Conservation (phyloP, 2,113 vertebrate genomes). For the Talpa occidentalis region DNA sequence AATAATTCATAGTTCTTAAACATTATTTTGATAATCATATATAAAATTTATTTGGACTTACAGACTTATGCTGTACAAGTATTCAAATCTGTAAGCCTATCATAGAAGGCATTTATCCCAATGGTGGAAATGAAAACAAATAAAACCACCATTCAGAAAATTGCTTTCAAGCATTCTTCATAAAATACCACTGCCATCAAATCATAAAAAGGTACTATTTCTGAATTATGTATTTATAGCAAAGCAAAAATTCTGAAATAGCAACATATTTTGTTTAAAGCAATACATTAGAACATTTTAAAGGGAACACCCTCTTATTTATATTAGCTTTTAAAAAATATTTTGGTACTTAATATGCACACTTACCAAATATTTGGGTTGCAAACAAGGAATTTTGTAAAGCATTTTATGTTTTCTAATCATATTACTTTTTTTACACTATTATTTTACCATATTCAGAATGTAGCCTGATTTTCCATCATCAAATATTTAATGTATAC, state of each 20-base stretch:
- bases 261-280: neutral
- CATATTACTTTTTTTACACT: neutral
- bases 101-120: neutral
- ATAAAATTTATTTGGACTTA: neutral
- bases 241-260: constrained; percentile 40
- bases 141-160: neutral
- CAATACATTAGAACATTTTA: neutral
- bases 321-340: neutral
- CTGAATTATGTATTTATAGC: neutral
- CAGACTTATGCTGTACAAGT: neutral
- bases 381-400: constrained; percentile 7
- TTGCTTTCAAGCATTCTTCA: neutral
- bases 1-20: constrained; percentile 16
- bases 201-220: constrained; percentile 22
- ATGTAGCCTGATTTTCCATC: constrained; percentile 8
- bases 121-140: neutral
- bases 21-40: constrained; percentile 12
- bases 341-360: neutral
- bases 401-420: neutral
- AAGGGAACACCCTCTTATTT: neutral
- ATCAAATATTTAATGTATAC: constrained; percentile 32
- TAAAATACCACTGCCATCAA: neutral
- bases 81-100: constrained; percentile 11
- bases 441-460: neutral
- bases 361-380: neutral